Evolutionary conservation across 2,113 vertebrate genomes (phyloP).

Genomic region (Chaenogobius annularis): DNA sequence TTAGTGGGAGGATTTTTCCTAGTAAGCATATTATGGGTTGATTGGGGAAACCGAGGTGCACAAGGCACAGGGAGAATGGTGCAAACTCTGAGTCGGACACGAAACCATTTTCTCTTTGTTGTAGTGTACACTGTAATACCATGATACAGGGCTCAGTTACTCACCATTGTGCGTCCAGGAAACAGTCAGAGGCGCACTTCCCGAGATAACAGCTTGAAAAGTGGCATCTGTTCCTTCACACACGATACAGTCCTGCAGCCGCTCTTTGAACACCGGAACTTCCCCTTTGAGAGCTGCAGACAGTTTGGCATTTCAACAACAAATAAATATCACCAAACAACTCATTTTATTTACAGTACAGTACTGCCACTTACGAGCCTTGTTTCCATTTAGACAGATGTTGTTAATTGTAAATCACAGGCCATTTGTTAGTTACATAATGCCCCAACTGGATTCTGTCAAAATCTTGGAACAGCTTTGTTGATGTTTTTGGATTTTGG

Average conservation of each 20-base stretch:
- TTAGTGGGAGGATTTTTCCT: no score
- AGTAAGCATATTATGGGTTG: no score
- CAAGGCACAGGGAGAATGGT: no score
- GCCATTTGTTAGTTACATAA: background rate
- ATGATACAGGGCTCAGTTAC: background rate
- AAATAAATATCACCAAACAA: slow-evolving; percentile 11
- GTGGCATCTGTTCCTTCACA: slow-evolving; percentile 50
- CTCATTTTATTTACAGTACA: background rate
- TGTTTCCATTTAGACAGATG: background rate
- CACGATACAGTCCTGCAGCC: slow-evolving; percentile 24
- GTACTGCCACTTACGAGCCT: background rate
- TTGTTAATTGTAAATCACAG: background rate
- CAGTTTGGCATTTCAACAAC: slow-evolving; percentile 38
- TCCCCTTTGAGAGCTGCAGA: background rate
- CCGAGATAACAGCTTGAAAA: slow-evolving; percentile 58
- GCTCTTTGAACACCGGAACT: slow-evolving; percentile 39
- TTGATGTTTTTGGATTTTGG: background rate
- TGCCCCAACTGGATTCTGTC: background rate
- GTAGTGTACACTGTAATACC: no score
- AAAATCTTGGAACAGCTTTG: background rate
- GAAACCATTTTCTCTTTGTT: no score
- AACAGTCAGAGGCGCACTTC: slow-evolving; percentile 52
- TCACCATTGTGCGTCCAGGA: slow-evolving; percentile 69
- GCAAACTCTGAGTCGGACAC: no score
- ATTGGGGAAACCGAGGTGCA: no score